Evolutionary conservation across 1,140 invertebrate genomes (phyloP), one percentile per base, ranked within the genome.

Genomic region (Dreissena rostriformis): DNA sequence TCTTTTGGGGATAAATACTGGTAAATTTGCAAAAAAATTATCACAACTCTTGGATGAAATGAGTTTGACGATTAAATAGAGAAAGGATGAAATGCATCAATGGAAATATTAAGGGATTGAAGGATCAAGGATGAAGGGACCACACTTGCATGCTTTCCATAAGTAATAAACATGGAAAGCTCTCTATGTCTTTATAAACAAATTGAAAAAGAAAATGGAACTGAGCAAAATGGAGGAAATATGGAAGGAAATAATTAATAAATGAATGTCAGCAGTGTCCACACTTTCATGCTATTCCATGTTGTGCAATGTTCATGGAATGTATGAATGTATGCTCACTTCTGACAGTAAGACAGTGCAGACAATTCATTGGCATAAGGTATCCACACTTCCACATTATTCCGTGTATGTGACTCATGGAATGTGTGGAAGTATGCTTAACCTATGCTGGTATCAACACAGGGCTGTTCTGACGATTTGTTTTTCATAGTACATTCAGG

Each of bases 381-480:
- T 57, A 66, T 12, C 77, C 77, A 79, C 77, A 79, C 77, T 79
- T 79, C 65, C 68, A 70, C 39, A 39, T 51, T 78, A 53, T 68
- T 78, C 76, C 66, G 68, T 78, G 76, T 78, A 11, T 55, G 14
- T 0, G 0, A 0, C 15, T 53, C 76, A 70, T 78, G 76, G 76
- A 78, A 78, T 78, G 76, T 78, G 76, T 78, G 76, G 66, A 78
- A 78, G 76, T 78, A 78, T 78, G 76, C 76, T 78, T 66, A 78
- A 52, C n/a, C 39, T 61, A 28, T 26, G 17, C 11, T 10, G 73
- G 17, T 0, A 28, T 7, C 66, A 22, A 68, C 66, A 24, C 6
- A 4, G 24, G 61, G n/a, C n/a, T n/a, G n/a, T n/a, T n/a, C n/a
- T n/a, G n/a, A n/a, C n/a, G n/a, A n/a, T n/a, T n/a, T n/a, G n/a